Evolutionary conservation across 2,888 invertebrate species (phyloP).

Genomic region (Drosophila yooni): DNA sequence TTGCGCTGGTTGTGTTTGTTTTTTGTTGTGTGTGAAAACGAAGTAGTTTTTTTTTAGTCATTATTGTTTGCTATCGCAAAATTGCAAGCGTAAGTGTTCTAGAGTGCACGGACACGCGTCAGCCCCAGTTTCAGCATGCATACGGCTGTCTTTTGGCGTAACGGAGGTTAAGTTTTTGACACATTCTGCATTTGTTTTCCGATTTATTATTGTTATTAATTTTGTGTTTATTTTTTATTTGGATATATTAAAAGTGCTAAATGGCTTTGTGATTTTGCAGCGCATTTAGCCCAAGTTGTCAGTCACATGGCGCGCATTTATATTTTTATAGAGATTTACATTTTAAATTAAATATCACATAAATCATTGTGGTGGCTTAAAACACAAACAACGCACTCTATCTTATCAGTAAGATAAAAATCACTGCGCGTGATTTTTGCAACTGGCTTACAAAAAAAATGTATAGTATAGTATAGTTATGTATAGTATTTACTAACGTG

Average conservation of each 20-base stretch:
- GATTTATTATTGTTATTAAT: constrained; percentile 1
- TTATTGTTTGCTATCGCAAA: not conserved
- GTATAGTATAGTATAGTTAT: not conserved
- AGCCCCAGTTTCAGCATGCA: constrained; percentile 75
- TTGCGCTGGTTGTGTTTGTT: constrained; percentile 49
- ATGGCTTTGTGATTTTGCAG: constrained; percentile 33
- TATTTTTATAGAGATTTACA: constrained; percentile 61
- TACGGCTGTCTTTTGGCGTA: constrained; percentile 85
- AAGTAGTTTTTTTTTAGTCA: constrained; percentile 6
- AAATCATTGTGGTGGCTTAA: constrained; percentile 57
- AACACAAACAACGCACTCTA: constrained; percentile 32
- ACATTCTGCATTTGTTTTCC: constrained; percentile 21
- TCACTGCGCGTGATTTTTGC: constrained; percentile 36
- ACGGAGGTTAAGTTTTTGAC: constrained; percentile 79
- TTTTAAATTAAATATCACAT: constrained; percentile 69
- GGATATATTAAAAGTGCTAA: constrained; percentile 42
- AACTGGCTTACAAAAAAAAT: not conserved
- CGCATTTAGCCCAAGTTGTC: constrained; percentile 33
- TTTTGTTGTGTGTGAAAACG: constrained; percentile 28
- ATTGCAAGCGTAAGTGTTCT: constrained; percentile 33
- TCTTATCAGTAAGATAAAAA: constrained; percentile 71
- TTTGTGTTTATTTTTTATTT: not conserved
- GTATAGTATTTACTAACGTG: constrained; percentile 8
- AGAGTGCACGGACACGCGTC: constrained; percentile 31
- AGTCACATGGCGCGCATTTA: constrained; percentile 59